These are phyloP conservation scores for Electrona antarctica DNA, from an alignment of 2,113 vertebrate species.

Conservation along the genomic window DNA sequence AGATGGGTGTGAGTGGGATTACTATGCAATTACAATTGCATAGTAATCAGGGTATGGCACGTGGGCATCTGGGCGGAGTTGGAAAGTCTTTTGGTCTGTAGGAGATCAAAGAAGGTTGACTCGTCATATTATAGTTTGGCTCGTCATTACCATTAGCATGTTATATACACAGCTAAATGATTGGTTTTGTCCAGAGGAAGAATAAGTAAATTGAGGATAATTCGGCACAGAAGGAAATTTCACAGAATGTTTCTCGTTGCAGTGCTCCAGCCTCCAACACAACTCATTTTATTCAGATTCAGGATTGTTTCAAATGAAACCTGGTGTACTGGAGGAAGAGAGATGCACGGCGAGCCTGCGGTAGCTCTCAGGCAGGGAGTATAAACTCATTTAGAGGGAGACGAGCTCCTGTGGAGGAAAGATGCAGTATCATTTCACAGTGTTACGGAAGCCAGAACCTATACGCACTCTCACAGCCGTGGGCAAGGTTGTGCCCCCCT, in stretches of 20 bases:
- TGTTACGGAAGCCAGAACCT: neutral
- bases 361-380: conserved; percentile 30
- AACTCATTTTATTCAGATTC: conserved; percentile 34
- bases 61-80: too few species aligned
- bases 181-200: conserved; percentile 56
- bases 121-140: conserved; percentile 37
- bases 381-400: conserved; percentile 61
- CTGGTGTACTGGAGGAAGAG: conserved; percentile 39
- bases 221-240: conserved; percentile 51
- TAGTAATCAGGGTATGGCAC: too few species aligned
- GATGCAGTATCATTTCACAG: conserved; percentile 4
- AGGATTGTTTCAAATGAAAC: conserved; percentile 41
- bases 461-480: conserved; percentile 33
- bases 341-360: conserved; percentile 41
- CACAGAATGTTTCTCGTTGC: conserved; percentile 44
- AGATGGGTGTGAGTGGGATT: too few species aligned
- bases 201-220: conserved; percentile 55
- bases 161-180: conserved; percentile 10
- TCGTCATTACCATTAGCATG: conserved; percentile 49
- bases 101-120: conserved; percentile 1
- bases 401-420: conserved; percentile 42
- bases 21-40: too few species aligned
- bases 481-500: conserved; percentile 61
- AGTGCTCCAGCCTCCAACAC: conserved; percentile 34
- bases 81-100: too few species aligned